These are phyloP conservation scores for Petrocephalus schoutedeni DNA, from an alignment of 2,797 vertebrate species.

Conservation along the genomic window DNA sequence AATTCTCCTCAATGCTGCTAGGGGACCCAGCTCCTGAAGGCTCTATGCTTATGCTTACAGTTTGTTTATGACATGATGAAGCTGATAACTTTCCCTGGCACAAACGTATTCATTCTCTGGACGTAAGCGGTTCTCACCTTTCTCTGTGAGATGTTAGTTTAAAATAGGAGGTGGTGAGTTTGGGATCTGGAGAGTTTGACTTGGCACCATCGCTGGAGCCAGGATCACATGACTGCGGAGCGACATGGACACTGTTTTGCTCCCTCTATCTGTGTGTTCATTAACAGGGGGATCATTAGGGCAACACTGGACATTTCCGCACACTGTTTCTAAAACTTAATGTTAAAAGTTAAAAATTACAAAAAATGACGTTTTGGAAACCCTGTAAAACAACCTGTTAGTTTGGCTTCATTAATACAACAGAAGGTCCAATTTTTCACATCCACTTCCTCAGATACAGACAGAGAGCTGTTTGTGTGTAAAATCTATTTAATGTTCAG, in stretches of 20 bases:
- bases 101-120: not conserved
- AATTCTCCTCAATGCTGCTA: not conserved
- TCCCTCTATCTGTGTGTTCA: not conserved
- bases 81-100: not conserved
- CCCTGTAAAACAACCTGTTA: not conserved
- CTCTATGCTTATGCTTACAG: not conserved
- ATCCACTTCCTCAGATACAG: not conserved
- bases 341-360: not conserved
- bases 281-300: not conserved
- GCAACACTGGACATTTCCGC: not conserved
- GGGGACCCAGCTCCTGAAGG: not conserved
- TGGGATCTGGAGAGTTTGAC: not conserved
- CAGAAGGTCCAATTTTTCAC: not conserved
- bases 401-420: not conserved
- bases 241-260: not conserved
- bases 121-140: not conserved
- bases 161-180: slow-evolving; percentile 16
- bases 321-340: not conserved
- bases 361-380: not conserved
- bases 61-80: slow-evolving; percentile 3
- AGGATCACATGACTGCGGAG: not conserved
- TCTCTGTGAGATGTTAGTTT: not conserved
- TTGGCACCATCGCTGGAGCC: not conserved
- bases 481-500: not conserved
- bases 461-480: not conserved